Base-by-base conservation (phyloP, 2,113 vertebrate genomes). In the Vombatus ursinus region DNA sequence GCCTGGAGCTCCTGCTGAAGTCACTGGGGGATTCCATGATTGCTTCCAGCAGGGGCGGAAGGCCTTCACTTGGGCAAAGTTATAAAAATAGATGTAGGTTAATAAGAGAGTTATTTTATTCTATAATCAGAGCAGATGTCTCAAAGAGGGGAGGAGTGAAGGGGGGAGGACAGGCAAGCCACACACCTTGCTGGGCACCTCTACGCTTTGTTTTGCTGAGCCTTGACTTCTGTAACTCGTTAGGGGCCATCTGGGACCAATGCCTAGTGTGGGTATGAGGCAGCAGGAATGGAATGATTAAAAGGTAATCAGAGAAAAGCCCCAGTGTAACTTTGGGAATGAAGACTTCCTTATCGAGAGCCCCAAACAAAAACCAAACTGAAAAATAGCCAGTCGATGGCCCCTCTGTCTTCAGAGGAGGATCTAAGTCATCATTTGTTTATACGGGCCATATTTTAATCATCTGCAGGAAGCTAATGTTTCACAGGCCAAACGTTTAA, bases 401-500 rank as follows among this genome's bases (percentile, higher is more conserved):
- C 96, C 77, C 93, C 93, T 98, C 96, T 97, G 89, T 97, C 95
- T 98, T 98, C 97, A 97, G 97, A 98, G 96, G 94, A 77, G 84
- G 89, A 94, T 95, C 97, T 93, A 90, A 98, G 92, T n/a, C 94
- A 97, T 95, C 95, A 57, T 97, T 98, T 98, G 98, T 98, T 98
- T 98, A 98, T 95, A 93, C 49, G 97, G n/a, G 93, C 61, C 95
- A 93, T 96, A 96, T 97, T 98, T 98, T 97, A 96, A 97, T 95
- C 90, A 98, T 98, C 96, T 96, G 93, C 90, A 95, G 98, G 97
- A 97, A 98, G 98, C 98, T 98, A 97, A 90, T 93, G 96, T 98
- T 98, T 98, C 98, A 97, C 68, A 90, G 96, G 48, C 96, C 95
- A 89, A 92, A 44, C 11, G 0, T 54, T 95, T 92, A 96, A 98